phyloP scores from a whole-genome alignment of 2,113 vertebrate genomes.

The Paedocypris sp. region DNA sequence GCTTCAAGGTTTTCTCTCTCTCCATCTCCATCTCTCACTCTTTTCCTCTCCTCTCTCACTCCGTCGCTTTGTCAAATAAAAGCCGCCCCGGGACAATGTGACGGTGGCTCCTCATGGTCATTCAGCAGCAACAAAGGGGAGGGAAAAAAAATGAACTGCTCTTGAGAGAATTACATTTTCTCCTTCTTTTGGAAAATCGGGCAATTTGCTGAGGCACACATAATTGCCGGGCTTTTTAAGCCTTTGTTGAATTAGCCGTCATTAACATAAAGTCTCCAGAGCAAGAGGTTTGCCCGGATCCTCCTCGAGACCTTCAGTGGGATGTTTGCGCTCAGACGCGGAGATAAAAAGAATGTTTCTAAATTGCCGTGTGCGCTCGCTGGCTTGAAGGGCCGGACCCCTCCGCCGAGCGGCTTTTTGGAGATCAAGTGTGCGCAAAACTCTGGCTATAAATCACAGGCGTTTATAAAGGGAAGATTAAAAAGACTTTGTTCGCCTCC shows the following conservation, averaged over 20 bases:
- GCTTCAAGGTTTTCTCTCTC: conserved; percentile 60
- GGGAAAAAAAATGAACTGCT: conserved; percentile 69
- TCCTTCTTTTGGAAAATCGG: conserved; percentile 59
- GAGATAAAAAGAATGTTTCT: background rate
- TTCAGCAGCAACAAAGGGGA: conserved; percentile 77
- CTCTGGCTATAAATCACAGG: conserved; percentile 2
- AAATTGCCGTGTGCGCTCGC: background rate
- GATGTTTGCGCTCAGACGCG: conserved; percentile 2
- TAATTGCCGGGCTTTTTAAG: conserved; percentile 40
- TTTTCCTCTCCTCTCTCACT: conserved; percentile 18
- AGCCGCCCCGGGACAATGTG: conserved; percentile 74
- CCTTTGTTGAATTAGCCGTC: conserved; percentile 37
- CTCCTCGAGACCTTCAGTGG: conserved; percentile 3
- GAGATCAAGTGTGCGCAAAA: background rate
- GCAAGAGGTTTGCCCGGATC: conserved; percentile 19
- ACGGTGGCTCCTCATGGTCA: conserved; percentile 73
- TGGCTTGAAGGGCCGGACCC: background rate
- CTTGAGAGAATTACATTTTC: conserved; percentile 75
- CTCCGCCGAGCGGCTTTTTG: background rate
- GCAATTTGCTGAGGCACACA: conserved; percentile 57
- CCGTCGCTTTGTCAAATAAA: conserved; percentile 62
- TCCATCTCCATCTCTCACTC: conserved; percentile 9
- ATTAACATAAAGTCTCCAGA: conserved; percentile 32
- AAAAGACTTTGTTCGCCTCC: conserved; percentile 25
- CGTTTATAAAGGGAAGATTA: conserved; percentile 34